These are phyloP conservation scores for Egretta garzetta DNA, from an alignment of 2,113 vertebrate species.

Conservation along the genomic window DNA sequence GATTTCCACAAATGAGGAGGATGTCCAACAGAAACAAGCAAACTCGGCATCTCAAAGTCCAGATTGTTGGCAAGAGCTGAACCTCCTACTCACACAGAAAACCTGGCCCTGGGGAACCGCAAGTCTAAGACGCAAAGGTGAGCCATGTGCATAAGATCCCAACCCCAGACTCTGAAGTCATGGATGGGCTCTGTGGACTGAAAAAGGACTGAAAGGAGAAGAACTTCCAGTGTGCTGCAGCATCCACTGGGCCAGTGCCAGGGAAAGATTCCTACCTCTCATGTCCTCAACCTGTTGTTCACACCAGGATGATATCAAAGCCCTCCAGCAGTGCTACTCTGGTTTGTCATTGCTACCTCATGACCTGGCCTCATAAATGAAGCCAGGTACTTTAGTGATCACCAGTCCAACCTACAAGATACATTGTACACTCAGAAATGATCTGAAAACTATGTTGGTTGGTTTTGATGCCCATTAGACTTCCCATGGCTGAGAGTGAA, in stretches of 20 bases:
- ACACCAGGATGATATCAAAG: not conserved
- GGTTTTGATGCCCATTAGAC: not conserved
- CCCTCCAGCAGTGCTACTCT: fast-evolving
- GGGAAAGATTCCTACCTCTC: not conserved
- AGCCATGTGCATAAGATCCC: fast-evolving
- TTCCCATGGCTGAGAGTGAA: not conserved
- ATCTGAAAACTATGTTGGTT: not conserved
- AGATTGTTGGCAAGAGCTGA: not conserved
- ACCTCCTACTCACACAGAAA: not conserved
- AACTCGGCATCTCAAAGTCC: not conserved
- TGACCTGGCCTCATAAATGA: not conserved
- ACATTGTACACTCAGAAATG: not conserved
- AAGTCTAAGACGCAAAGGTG: not conserved
- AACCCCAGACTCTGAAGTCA: not conserved
- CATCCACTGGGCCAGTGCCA: fast-evolving
- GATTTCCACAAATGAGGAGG: not conserved
- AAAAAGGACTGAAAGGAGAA: not conserved
- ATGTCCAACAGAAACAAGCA: not conserved
- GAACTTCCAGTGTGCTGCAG: not conserved
- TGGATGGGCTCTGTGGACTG: fast-evolving
- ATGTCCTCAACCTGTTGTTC: fast-evolving
- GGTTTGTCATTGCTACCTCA: not conserved
- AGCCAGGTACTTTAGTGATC: not conserved
- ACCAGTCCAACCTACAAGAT: fast-evolving
- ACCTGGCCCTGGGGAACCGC: not conserved